A percentile compares a stretch with the other conserved stretches of the same genome.
Evolutionary conservation across 2,797 vertebrate genomes (phyloP).

Genomic region (Gobio occitaniae): DNA sequence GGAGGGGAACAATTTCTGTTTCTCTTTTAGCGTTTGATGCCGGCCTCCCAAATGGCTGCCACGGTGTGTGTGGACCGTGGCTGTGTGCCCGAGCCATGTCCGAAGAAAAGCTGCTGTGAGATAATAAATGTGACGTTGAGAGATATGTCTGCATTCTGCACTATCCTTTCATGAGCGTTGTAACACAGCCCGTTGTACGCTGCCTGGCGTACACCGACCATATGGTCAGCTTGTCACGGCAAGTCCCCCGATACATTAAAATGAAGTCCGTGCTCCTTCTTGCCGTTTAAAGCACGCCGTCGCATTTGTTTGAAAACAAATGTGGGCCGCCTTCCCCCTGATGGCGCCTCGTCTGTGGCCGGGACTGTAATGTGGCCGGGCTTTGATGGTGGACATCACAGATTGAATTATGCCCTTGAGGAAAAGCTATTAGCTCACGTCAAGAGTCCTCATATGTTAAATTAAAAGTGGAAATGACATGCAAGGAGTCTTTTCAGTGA

Average conservation of each 20-base stretch:
- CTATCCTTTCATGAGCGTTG: slow-evolving; percentile 57
- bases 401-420: slow-evolving; percentile 86
- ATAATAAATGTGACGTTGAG: slow-evolving; percentile 75
- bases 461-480: slow-evolving; percentile 88
- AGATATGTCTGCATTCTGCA: slow-evolving; percentile 72
- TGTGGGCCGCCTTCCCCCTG: slow-evolving; percentile 63
- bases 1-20: slow-evolving; percentile 56
- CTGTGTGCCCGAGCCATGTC: slow-evolving; percentile 63
- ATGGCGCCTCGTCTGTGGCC: slow-evolving; percentile 75
- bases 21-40: slow-evolving; percentile 65
- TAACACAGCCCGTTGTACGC: slow-evolving; percentile 13
- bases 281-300: neutral
- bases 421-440: slow-evolving; percentile 85
- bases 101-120: slow-evolving; percentile 68
- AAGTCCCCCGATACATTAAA: slow-evolving; percentile 33
- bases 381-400: slow-evolving; percentile 84
- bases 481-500: slow-evolving; percentile 79
- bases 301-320: slow-evolving; percentile 70
- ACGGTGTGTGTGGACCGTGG: slow-evolving; percentile 56
- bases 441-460: slow-evolving; percentile 83
- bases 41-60: slow-evolving; percentile 60
- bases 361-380: slow-evolving; percentile 74
- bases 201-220: slow-evolving; percentile 63
- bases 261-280: slow-evolving; percentile 17
- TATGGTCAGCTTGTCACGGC: slow-evolving; percentile 50